Evolutionary conservation across 2,797 vertebrate species (phyloP).

Genomic region (Periparus ater): DNA sequence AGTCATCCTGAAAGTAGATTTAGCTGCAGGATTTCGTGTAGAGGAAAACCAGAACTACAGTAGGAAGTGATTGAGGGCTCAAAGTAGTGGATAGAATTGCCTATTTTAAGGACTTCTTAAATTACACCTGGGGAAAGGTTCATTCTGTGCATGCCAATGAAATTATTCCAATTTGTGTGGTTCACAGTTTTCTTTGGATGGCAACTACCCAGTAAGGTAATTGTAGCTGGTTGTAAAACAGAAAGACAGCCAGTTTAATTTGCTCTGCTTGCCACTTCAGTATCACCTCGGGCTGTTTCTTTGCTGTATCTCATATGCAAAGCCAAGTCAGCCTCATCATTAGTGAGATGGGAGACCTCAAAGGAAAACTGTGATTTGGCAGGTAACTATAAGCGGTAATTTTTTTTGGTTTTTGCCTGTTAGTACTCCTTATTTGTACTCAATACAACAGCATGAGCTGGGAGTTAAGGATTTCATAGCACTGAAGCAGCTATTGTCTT

Average conservation of each 20-base stretch:
- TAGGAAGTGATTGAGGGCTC: constrained; percentile 19
- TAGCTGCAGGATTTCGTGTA: constrained; percentile 33
- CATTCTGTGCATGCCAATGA: neutral
- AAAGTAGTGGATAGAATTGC: neutral
- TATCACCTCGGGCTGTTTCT: neutral
- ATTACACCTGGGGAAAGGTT: neutral
- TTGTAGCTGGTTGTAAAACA: neutral
- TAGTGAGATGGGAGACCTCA: neutral
- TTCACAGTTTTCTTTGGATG: constrained; percentile 4
- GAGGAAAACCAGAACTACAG: constrained; percentile 29
- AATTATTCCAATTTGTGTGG: neutral
- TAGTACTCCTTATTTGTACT: neutral
- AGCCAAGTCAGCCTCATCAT: neutral
- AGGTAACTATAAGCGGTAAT: neutral
- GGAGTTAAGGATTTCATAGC: neutral
- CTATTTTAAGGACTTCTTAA: constrained; percentile 23
- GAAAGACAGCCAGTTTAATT: constrained; percentile 25
- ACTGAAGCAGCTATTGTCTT: neutral
- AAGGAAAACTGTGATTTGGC: neutral
- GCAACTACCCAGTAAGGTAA: neutral
- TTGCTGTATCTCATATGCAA: neutral
- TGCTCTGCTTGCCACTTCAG: constrained; percentile 1
- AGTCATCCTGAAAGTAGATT: constrained; percentile 50
- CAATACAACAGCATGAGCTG: neutral
- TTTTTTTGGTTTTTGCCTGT: neutral